phyloP scores from a whole-genome alignment of 1,140 invertebrate species.

The Musca vetustissima region DNA sequence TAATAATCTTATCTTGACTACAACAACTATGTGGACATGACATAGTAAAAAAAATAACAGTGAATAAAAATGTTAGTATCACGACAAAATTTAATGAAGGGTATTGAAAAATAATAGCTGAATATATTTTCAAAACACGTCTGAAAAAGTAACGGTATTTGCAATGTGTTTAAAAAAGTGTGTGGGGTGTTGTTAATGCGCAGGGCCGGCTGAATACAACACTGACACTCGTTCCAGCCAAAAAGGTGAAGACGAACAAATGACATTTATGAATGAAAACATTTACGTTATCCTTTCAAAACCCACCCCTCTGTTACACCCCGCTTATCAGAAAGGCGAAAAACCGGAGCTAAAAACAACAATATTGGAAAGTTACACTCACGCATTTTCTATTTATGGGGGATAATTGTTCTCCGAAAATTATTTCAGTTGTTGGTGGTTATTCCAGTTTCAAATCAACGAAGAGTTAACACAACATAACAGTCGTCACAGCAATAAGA shows the following conservation, averaged over 20 bases:
- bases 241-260: neutral
- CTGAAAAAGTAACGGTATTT: too few species aligned
- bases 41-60: neutral
- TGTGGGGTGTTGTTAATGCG: neutral
- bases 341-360: neutral
- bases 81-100: neutral
- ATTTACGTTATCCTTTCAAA: neutral
- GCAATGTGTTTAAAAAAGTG: too few species aligned
- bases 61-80: neutral
- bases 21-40: neutral
- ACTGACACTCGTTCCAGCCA: neutral
- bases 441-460: neutral
- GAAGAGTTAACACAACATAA: neutral
- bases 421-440: neutral
- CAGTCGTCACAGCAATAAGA: neutral
- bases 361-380: constrained; percentile 22
- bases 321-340: neutral
- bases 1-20: too few species aligned
- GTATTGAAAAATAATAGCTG: too few species aligned
- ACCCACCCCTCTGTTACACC: neutral
- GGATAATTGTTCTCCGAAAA: neutral
- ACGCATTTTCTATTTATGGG: constrained; percentile 4
- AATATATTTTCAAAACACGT: too few species aligned
- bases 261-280: constrained; percentile 24
- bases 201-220: constrained; percentile 11